These are phyloP conservation scores for Gymnocypris eckloni DNA, from an alignment of 2,797 vertebrate species.

Conservation along the genomic window DNA sequence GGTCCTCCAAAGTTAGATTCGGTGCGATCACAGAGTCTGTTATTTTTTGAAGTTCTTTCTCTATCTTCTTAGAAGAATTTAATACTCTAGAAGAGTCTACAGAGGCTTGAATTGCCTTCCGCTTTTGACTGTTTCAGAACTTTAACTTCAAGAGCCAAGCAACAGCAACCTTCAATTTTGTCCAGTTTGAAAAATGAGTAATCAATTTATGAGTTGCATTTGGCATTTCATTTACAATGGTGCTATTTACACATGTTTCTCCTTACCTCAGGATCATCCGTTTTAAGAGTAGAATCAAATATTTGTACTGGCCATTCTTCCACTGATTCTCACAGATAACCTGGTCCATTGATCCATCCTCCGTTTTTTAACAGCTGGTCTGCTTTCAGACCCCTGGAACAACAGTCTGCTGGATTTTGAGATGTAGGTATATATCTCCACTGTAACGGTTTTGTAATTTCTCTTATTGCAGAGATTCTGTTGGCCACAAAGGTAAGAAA, in stretches of 20 bases:
- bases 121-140: not conserved
- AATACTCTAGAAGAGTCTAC: not conserved
- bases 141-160: conserved; percentile 1
- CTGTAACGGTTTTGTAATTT: too few relatives aligned
- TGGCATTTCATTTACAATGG: not conserved
- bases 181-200: not conserved
- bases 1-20: not conserved
- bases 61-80: not conserved
- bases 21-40: not conserved
- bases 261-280: too few relatives aligned
- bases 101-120: not conserved
- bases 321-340: too few relatives aligned
- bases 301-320: too few relatives aligned
- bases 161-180: conserved; percentile 2
- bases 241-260: not conserved
- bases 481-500: too few relatives aligned
- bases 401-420: too few relatives aligned
- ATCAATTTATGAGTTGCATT: not conserved
- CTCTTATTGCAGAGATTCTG: too few relatives aligned
- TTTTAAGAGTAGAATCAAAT: too few relatives aligned
- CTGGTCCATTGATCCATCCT: too few relatives aligned
- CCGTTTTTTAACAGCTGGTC: too few relatives aligned
- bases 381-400: too few relatives aligned
- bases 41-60: not conserved
- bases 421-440: too few relatives aligned